A percentile compares a stretch with the other conserved stretches of the same genome.
These are phyloP conservation scores for Typhlomys cinereus DNA, from an alignment of 2,113 vertebrate genomes.

Conservation along the genomic window DNA sequence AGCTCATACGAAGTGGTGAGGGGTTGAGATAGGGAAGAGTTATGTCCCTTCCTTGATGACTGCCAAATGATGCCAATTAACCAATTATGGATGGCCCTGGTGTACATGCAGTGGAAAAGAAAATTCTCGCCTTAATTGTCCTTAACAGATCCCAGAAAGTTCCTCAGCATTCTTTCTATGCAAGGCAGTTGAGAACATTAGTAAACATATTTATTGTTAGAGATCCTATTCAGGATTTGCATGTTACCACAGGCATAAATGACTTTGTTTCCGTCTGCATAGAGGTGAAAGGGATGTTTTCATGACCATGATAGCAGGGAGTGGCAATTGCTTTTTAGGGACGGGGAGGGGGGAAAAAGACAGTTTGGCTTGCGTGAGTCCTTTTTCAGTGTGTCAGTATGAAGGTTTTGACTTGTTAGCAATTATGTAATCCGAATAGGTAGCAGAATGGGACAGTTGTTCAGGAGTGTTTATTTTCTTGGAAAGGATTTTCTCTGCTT, in stretches of 20 bases:
- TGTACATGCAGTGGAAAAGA: not conserved
- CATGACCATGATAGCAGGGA: not conserved
- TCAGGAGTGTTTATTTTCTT: conserved; percentile 76
- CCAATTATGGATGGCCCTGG: not conserved
- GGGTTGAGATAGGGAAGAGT: not conserved
- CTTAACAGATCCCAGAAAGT: not conserved
- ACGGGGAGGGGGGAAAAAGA: not conserved
- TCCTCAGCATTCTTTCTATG: not conserved
- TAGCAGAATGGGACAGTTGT: conserved; percentile 73
- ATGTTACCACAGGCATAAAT: not conserved
- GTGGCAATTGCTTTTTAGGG: conserved; percentile 28
- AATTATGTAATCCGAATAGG: conserved; percentile 74
- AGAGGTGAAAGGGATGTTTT: not conserved
- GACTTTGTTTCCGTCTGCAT: conserved; percentile 3
- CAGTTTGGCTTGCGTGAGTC: not conserved
- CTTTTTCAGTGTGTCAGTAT: not conserved
- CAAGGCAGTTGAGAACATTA: not conserved
- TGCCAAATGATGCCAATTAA: not conserved
- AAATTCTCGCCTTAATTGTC: not conserved
- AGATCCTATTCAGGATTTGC: not conserved
- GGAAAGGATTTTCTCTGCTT: conserved; percentile 71
- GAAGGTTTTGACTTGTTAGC: conserved; percentile 57
- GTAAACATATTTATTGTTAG: not conserved
- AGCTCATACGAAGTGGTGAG: not conserved
- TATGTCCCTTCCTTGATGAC: not conserved